Conservation (phyloP, 1,140 invertebrate genomes). For the Drosophila ananassae region DNA sequence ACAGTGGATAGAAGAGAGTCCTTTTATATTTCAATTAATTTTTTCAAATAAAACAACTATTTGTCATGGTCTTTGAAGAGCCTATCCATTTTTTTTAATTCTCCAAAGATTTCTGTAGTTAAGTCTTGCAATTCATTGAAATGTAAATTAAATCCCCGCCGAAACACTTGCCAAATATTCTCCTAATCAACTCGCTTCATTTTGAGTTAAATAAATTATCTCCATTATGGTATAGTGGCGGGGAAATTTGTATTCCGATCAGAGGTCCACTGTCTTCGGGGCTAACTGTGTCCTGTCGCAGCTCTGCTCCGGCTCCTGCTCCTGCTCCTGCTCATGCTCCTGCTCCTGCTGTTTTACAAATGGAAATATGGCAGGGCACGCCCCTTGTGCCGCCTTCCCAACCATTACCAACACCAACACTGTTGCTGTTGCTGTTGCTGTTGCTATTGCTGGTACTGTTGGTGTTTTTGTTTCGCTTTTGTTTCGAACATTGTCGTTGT, state of each 20-base stretch:
- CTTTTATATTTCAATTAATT: background rate
- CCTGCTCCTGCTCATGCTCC: background rate
- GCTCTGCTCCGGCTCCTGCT: slow-evolving; percentile 1
- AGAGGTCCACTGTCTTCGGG: slow-evolving; percentile 48
- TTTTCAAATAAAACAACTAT: background rate
- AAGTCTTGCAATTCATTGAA: background rate
- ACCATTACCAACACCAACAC: slow-evolving; percentile 14
- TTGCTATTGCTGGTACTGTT: slow-evolving; percentile 43
- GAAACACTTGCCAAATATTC: slow-evolving; percentile 27
- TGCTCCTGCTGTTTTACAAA: slow-evolving; percentile 55
- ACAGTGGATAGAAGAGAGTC: slow-evolving; percentile 23
- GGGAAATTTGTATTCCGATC: slow-evolving; percentile 47
- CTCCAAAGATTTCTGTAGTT: background rate
- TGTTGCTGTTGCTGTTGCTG: slow-evolving; percentile 34
- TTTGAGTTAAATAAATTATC: slow-evolving; percentile 50
- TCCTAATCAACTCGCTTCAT: slow-evolving; percentile 42
- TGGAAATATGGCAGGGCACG: slow-evolving; percentile 49
- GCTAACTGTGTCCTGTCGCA: slow-evolving; percentile 47
- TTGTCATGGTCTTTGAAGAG: background rate
- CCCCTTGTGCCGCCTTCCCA: slow-evolving; percentile 6
- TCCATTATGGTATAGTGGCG: slow-evolving; percentile 37
- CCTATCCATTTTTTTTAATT: background rate
- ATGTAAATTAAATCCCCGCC: slow-evolving; percentile 26
- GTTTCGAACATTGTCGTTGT: slow-evolving; percentile 72
- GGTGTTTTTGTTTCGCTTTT: slow-evolving; percentile 76